Base-by-base conservation (phyloP, 2,888 invertebrate genomes). In the Nephrocerus scutellatus region DNA sequence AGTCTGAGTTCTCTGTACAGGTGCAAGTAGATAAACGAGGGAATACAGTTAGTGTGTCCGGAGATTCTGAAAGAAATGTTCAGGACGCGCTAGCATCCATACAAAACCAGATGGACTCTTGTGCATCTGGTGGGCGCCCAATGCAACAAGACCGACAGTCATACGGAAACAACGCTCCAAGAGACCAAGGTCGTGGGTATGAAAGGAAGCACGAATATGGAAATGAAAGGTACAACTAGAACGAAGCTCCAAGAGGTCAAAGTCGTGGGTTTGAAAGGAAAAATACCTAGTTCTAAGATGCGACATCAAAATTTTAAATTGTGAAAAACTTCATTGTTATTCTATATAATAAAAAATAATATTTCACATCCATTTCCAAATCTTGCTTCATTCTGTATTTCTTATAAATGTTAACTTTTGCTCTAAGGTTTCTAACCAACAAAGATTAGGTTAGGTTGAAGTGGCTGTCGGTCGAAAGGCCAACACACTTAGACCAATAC, bases 11-110 rank as follows among this genome's bases (percentile, higher is more conserved):
- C 19, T 44, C 50, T 13, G 67, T 66, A 3, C 77, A 80, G 5
- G 79, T 88, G 0, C 76, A 75, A 56, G 79, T 93, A n/a, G 77
- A 79, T 36, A 60, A 57, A 20, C 30, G 12, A 5, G 39, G 47
- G 0, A 37, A 52, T 2, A 23, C 40, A 2, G 61, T 58, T 0
- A 55, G 48, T 2, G 49, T 65, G 2, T 50, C 48, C 0, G 62
- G 64, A 0, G 49, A 52, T 13, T 10, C 9, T 3, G 29, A 51
- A 7, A 8, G 12, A 1, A 44, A 54, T 31, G 54, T 66, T 1
- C 41, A 39, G 7, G 48, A 53, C 28, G 63, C 66, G 1, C 23
- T 51, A 1, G 24, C 39, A 2, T 40, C 48, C 4, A 53, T 64
- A 6, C 46, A 53, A 7, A 46, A 53, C 4, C 52, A 58, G 39